Base-by-base conservation (phyloP, 1,140 invertebrate species). In the Drosophila repleta region DNA sequence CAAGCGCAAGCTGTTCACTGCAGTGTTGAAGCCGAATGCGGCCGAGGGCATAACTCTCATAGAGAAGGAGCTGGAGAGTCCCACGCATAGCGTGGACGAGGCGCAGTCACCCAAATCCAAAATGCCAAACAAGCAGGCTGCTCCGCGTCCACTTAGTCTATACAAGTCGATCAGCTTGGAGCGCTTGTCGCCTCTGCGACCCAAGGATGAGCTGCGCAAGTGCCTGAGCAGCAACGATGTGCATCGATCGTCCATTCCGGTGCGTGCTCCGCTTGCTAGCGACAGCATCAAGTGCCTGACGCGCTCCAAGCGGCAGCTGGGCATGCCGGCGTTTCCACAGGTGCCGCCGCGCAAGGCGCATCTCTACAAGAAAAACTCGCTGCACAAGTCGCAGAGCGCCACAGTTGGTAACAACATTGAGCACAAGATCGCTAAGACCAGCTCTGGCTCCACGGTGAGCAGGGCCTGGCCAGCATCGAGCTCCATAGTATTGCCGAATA, bases 1-100 rank as follows among this genome's bases (percentile, higher is more conserved):
- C 0, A 96, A 95, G 51, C 93, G 95, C 26, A 96, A 96, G 92
- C 94, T 96, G 62, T 96, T 96, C 72, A 95, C 95, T 0, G 95
- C 95, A 0, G 93, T 96, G 11, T 60, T 56, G 11, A 74, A 90
- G 26, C 87, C 90, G 6, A 85, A 20, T 45, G 79, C 85, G 0
- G 56, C 55, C 11, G 89, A 90, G 41, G 85, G 90, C 45, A 67
- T 91, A 18, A 75, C 85, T 0, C 60, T 91, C 5, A 74, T 85
- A 29, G 85, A 82, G 26, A 79, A 82, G 55, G 78, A 79, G 15
- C 39, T 90, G n/a, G 83, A 85, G 37, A 79, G 84, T 66, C 79
- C 84, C 20, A 68, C 74, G 4, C 41, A 41, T 6, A 69, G 49
- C 43, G 26, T 67, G 2, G 76, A 88, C 17, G 72, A 88, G 43